Percentiles rank a stretch among this genome's conserved stretches.
Evolutionary conservation across 2,797 vertebrate species (phyloP).

Genomic region (Hypotaenidia philippensis): DNA sequence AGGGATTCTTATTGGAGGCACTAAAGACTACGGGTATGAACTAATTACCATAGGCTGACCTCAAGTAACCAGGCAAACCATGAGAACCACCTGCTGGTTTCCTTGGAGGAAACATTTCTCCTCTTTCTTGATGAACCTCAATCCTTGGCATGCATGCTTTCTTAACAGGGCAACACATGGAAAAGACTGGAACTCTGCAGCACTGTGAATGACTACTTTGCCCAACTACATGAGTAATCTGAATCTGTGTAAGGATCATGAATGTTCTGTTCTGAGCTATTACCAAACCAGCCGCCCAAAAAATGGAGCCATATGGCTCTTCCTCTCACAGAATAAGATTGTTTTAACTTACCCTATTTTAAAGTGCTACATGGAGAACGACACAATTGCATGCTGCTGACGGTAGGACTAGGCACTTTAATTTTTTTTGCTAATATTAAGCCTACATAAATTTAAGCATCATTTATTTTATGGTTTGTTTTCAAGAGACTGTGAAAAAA

Average conservation of each 20-base stretch:
- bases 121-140: background rate
- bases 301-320: conserved; percentile 9
- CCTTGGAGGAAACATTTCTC: background rate
- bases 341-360: background rate
- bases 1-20: background rate
- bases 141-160: background rate
- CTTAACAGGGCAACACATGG: background rate
- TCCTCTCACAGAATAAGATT: background rate
- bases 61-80: background rate
- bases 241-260: background rate
- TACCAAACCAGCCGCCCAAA: background rate
- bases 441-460: background rate
- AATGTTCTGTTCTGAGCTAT: background rate
- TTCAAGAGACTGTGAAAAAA: background rate
- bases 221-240: background rate
- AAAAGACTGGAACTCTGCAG: background rate
- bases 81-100: background rate
- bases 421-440: background rate
- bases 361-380: background rate
- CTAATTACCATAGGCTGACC: background rate
- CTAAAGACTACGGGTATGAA: background rate
- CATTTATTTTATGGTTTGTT: conserved; percentile 32
- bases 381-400: background rate
- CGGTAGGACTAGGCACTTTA: background rate
- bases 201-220: background rate